Percentiles rank a stretch among this genome's conserved stretches.
Conservation (phyloP, 2,797 vertebrate species). For the Pipistrellus pipistrellus region DNA sequence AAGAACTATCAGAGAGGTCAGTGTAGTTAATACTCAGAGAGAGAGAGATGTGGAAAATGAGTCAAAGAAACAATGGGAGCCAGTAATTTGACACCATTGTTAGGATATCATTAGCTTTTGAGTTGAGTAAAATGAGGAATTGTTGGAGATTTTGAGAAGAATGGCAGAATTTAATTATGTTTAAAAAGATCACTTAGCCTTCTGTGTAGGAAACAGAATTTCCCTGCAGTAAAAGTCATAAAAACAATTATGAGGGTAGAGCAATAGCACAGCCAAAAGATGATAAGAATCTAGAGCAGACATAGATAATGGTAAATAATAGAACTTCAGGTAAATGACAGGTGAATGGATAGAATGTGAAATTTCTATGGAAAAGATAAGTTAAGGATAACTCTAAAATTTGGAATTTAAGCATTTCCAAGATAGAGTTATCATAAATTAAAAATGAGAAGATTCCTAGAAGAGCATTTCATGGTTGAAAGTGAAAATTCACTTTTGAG, state of each 20-base stretch:
- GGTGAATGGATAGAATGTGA: neutral
- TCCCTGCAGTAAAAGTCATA: neutral
- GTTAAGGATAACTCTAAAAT: neutral
- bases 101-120: neutral
- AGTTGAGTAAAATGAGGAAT: neutral
- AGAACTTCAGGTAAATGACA: neutral
- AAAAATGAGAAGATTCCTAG: neutral
- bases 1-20: neutral
- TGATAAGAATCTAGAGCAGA: neutral
- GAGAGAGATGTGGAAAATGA: neutral
- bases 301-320: neutral
- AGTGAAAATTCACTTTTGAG: neutral
- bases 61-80: neutral
- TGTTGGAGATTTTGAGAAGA: neutral
- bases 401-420: neutral
- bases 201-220: neutral
- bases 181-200: neutral
- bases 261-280: neutral
- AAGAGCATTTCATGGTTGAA: neutral
- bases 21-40: neutral
- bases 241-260: neutral
- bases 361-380: neutral
- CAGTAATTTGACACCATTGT: neutral
- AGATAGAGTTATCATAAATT: neutral
- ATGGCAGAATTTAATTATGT: neutral